These are phyloP conservation scores for Strix occidentalis DNA, from an alignment of 2,797 vertebrate genomes.

Conservation along the genomic window DNA sequence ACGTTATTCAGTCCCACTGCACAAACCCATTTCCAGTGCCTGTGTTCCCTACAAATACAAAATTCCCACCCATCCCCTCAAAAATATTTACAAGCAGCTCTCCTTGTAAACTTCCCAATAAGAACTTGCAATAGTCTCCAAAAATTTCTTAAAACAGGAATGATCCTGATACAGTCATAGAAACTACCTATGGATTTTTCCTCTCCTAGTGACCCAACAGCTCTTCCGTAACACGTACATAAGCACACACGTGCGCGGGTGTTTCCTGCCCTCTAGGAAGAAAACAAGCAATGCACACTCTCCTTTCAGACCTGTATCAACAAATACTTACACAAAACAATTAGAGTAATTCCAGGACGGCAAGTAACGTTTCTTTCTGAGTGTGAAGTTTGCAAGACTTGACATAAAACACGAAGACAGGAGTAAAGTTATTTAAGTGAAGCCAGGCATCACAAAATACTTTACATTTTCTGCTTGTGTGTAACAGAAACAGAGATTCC, in stretches of 20 bases:
- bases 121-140: not conserved
- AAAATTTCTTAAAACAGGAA: not conserved
- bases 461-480: not conserved
- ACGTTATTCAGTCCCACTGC: not conserved
- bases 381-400: not conserved
- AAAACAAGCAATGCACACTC: not conserved
- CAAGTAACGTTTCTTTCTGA: not conserved
- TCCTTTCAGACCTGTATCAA: not conserved
- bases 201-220: not conserved
- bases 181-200: not conserved
- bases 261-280: not conserved
- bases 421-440: not conserved
- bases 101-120: not conserved
- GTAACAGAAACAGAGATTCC: not conserved
- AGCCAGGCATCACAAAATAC: not conserved
- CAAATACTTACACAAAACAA: not conserved
- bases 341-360: not conserved
- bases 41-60: not conserved
- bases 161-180: not conserved
- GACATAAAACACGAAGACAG: not conserved
- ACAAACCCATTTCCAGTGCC: rapidly evolving
- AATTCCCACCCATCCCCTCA: not conserved
- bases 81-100: not conserved
- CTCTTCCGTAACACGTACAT: rapidly evolving
- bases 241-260: rapidly evolving